phyloP scores from a whole-genome alignment of 2,888 invertebrate species.

The Eristalinus aeneus region DNA sequence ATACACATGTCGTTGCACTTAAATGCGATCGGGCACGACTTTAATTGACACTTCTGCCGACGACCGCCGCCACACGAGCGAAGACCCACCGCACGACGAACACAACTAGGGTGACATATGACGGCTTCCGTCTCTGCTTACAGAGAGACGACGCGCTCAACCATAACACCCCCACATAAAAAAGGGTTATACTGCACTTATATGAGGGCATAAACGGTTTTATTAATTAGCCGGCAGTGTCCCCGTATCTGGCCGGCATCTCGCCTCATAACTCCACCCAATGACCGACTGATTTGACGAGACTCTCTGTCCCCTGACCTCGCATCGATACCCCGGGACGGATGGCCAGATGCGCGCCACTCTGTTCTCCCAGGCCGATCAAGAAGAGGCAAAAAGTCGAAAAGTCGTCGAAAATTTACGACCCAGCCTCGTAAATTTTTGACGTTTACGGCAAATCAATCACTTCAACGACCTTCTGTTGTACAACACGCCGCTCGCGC shows the following conservation, averaged over 20 bases:
- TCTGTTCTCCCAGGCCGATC: slow-evolving; percentile 7
- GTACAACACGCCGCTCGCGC: slow-evolving; percentile 35
- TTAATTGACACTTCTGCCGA: slow-evolving; percentile 23
- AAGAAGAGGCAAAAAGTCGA: slow-evolving; percentile 1
- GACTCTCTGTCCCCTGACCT: background rate
- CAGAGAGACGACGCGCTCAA: slow-evolving; percentile 36
- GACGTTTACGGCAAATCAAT: slow-evolving; percentile 70
- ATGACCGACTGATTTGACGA: slow-evolving; percentile 16
- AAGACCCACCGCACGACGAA: slow-evolving; percentile 7
- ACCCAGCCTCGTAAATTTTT: slow-evolving; percentile 63
- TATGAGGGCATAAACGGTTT: slow-evolving; percentile 64
- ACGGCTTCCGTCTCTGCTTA: slow-evolving; percentile 41
- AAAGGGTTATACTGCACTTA: slow-evolving; percentile 64
- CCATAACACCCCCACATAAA: slow-evolving; percentile 55
- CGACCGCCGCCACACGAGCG: too few species aligned
- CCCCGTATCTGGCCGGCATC: background rate
- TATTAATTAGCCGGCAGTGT: slow-evolving; percentile 60
- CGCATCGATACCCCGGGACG: slow-evolving; percentile 9
- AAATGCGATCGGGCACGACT: background rate
- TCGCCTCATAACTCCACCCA: slow-evolving; percentile 21
- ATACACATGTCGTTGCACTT: background rate
- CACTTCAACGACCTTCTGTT: slow-evolving; percentile 67
- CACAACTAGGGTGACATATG: slow-evolving; percentile 40
- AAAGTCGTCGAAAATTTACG: slow-evolving; percentile 41
- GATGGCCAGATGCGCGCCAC: slow-evolving; percentile 16